These are phyloP conservation scores for Microplitis manilae DNA, from an alignment of 2,888 invertebrate species.

Conservation along the genomic window DNA sequence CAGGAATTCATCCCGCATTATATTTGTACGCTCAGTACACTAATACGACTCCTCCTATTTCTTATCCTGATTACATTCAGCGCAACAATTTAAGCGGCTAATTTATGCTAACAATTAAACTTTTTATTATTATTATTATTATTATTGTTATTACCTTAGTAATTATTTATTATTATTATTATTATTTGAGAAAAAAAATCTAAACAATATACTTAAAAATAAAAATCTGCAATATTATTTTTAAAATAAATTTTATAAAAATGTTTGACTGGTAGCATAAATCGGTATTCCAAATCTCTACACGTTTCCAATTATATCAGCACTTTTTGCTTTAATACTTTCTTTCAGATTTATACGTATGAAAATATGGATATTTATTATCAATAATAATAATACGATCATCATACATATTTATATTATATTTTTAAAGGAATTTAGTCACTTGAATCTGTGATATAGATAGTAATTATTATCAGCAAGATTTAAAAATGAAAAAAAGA, in stretches of 20 bases:
- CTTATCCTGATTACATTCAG: conserved; percentile 69
- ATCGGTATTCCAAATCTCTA: conserved; percentile 56
- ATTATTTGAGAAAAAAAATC: background rate
- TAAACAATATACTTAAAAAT: background rate
- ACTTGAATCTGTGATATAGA: conserved; percentile 72
- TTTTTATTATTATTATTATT: conserved; percentile 50
- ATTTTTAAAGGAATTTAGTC: conserved; percentile 72
- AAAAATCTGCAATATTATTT: conserved; percentile 5
- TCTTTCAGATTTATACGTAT: conserved; percentile 54
- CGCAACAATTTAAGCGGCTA: conserved; percentile 61
- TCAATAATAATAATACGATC: conserved; percentile 56
- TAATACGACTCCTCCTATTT: conserved; percentile 63
- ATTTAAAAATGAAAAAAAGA: conserved; percentile 51
- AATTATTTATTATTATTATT: conserved; percentile 34
- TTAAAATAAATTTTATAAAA: conserved; percentile 21
- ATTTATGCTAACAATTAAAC: conserved; percentile 9
- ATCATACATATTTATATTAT: conserved; percentile 68
- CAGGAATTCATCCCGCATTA: conserved; percentile 68
- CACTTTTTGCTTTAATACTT: conserved; percentile 59
- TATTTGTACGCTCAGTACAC: conserved; percentile 70
- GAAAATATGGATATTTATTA: conserved; percentile 56
- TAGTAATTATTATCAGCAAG: conserved; percentile 71
- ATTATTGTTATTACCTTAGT: background rate
- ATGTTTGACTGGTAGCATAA: conserved; percentile 52
- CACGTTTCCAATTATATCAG: conserved; percentile 62